A percentile compares a stretch with the other conserved stretches of the same genome.
Evolutionary conservation across 2,113 vertebrate species (phyloP).

Genomic region (Psammodynastes pulverulentus): DNA sequence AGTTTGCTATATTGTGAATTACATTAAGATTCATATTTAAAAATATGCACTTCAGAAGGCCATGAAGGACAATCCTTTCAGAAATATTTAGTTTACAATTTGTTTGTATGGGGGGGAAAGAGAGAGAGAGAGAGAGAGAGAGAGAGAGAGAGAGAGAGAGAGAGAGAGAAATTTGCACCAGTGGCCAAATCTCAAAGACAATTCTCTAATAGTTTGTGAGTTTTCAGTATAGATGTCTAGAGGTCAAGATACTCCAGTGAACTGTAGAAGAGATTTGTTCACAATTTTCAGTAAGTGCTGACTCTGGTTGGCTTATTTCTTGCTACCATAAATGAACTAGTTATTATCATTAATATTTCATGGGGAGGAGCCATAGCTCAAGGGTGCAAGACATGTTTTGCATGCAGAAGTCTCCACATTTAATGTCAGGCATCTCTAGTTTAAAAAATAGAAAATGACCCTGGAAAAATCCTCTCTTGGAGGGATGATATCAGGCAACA

Average conservation of each 20-base stretch:
- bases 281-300: not conserved
- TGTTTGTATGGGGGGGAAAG: not conserved
- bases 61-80: not conserved
- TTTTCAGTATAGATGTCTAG: not conserved
- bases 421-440: not conserved
- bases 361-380: not conserved
- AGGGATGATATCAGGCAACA: not conserved
- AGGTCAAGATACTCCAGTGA: not conserved
- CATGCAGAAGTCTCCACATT: not conserved
- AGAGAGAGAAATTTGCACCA: not conserved
- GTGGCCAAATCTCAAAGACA: not conserved
- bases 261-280: not conserved
- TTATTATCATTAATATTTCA: not conserved
- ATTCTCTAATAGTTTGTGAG: not conserved
- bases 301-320: not conserved
- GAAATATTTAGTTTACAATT: not conserved
- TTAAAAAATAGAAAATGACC: not conserved
- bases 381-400: not conserved
- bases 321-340: not conserved
- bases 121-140: too few relatives aligned
- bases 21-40: not conserved
- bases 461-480: not conserved
- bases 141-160: not conserved
- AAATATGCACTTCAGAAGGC: not conserved
- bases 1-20: not conserved